Percentiles rank a stretch among this genome's conserved stretches.
phyloP scores from a whole-genome alignment of 2,113 vertebrate genomes.

The Beaufortia kweichowensis region DNA sequence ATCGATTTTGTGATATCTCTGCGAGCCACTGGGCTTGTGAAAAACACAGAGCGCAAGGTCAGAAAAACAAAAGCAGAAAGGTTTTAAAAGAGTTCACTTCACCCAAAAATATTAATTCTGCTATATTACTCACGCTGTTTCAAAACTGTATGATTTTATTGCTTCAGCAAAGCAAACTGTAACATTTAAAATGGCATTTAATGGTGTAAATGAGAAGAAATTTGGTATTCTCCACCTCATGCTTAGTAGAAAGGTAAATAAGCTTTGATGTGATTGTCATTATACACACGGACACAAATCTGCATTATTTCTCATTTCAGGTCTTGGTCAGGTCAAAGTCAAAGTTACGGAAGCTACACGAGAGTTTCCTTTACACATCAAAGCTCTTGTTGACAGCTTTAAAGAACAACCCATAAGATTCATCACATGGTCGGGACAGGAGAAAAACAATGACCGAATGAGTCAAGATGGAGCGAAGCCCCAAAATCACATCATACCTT shows the following conservation, averaged over 20 bases:
- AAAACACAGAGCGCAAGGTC: constrained; percentile 22
- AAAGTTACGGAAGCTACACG: not conserved
- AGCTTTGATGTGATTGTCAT: not conserved
- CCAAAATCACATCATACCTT: not conserved
- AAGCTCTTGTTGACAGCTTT: constrained; percentile 7
- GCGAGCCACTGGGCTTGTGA: constrained; percentile 10
- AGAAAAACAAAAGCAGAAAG: constrained; percentile 12
- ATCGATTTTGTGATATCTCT: constrained; percentile 29
- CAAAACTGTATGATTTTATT: not conserved
- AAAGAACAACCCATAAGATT: constrained; percentile 6
- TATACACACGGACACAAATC: constrained; percentile 25
- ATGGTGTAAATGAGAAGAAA: not conserved
- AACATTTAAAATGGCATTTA: not conserved
- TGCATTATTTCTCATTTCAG: constrained; percentile 7
- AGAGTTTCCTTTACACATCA: constrained; percentile 17
- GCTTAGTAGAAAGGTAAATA: not conserved
- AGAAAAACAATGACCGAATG: not conserved
- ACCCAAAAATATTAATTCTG: too few species aligned
- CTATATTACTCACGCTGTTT: not conserved
- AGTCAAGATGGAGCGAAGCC: constrained; percentile 9
- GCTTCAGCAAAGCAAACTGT: not conserved
- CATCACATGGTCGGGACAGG: not conserved
- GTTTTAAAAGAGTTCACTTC: not conserved
- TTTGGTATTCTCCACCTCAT: too few species aligned
- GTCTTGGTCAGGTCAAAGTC: not conserved